Base-by-base conservation (phyloP, 2,113 vertebrate species). In the Sprattus sprattus region DNA sequence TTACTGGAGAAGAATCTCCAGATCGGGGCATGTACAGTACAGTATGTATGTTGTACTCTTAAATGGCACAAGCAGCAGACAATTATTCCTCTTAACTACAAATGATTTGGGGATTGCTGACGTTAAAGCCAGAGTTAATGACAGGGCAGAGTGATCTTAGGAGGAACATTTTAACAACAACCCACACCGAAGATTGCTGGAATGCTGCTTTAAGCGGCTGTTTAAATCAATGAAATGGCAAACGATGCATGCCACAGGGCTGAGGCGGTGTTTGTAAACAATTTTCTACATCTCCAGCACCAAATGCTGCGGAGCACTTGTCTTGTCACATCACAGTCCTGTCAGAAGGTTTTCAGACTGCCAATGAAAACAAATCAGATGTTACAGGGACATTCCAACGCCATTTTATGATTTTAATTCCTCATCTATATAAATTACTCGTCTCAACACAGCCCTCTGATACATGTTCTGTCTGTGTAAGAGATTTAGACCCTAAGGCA, bases 91-190 rank as follows among this genome's bases (percentile, higher is more conserved):
- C 71, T 39, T 78, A 15, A 78, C 28, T 13, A 78, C 71, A 78
- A 78, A 78, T 78, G 71, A 78, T 78, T 78, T 78, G 39, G 71
- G 71, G 71, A 78, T 44, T 39, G 71, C 71, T 78, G 71, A 78
- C 32, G 71, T 78, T 8, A 78, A 78, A 78, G 71, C 28, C 28
- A 39, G 71, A 78, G 71, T 4, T 78, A 78, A 78, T 78, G 71
- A 78, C 28, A 78, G 71, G 71, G 71, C 71, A 3, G 13, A 15
- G 13, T n/a, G 71, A 78, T 78, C 71, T 78, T 78, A 78, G 71
- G 28, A 78, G 15, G 25, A 39, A 78, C 71, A 78, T 78, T 78
- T 78, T 78, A 78, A 78, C 71, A 32, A 78, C 71, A 78, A 16
- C 10, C 71, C 71, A 16, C 71, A 78, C 71, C 16, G 32, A 78